Conservation (phyloP, 2,888 invertebrate genomes). For the Rotaria macrura region DNA sequence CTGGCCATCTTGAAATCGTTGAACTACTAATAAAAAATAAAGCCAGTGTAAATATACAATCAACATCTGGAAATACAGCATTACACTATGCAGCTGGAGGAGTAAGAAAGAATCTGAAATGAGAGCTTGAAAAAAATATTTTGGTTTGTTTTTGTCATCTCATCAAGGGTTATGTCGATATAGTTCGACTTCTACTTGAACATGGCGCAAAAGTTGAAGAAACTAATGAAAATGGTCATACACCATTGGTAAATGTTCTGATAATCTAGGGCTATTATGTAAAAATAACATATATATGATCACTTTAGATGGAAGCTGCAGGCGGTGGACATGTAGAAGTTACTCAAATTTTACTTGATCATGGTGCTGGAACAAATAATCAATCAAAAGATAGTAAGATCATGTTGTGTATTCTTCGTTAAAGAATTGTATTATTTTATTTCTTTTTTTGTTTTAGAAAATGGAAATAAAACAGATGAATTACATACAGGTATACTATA, state of each 20-base stretch:
- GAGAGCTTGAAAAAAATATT: too few relatives aligned
- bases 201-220: slow-evolving; percentile 57
- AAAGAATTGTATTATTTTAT: neutral
- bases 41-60: slow-evolving; percentile 84
- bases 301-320: slow-evolving; percentile 50
- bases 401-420: slow-evolving; percentile 61
- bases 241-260: slow-evolving; percentile 56
- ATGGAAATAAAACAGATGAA: slow-evolving; percentile 97
- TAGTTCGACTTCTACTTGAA: slow-evolving; percentile 10
- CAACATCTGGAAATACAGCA: slow-evolving; percentile 56
- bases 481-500: slow-evolving; percentile 67
- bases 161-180: slow-evolving; percentile 6
- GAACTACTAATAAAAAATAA: slow-evolving; percentile 73
- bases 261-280: neutral
- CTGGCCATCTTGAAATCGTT: slow-evolving; percentile 80
- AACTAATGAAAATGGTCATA: slow-evolving; percentile 98
- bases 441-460: slow-evolving; percentile 53
- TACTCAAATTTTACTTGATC: slow-evolving; percentile 66
- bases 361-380: slow-evolving; percentile 93
- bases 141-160: neutral
- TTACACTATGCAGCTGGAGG: slow-evolving; percentile 28
- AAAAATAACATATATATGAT: neutral
- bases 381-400: slow-evolving; percentile 98
- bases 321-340: slow-evolving; percentile 50
- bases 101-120: neutral